Conservation (phyloP, 1,140 invertebrate species). For the Druon quercuslanigerum region DNA sequence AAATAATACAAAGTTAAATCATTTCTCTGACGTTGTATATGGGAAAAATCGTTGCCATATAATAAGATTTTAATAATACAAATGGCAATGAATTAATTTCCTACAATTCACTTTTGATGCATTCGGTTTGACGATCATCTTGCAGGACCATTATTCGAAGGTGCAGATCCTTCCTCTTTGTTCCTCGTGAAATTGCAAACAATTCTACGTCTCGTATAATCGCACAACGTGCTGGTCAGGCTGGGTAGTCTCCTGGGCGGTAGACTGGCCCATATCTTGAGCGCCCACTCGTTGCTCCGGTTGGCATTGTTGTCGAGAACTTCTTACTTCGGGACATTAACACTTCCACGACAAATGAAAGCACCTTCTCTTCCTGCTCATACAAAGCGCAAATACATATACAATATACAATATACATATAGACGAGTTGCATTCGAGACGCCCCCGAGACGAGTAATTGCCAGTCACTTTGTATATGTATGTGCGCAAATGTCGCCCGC, state of each 20-base stretch:
- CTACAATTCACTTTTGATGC: slow-evolving; percentile 18
- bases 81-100: slow-evolving; percentile 11
- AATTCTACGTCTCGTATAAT: slow-evolving; percentile 19
- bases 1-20: neutral
- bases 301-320: slow-evolving; percentile 61
- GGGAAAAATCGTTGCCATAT: no score
- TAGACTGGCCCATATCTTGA: slow-evolving; percentile 62
- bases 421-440: slow-evolving; percentile 23
- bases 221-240: no score
- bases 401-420: slow-evolving; percentile 23
- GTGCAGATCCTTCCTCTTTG: neutral
- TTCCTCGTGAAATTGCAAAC: slow-evolving; percentile 26
- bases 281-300: slow-evolving; percentile 61
- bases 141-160: slow-evolving; percentile 10
- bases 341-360: slow-evolving; percentile 66
- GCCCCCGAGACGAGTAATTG: slow-evolving; percentile 1
- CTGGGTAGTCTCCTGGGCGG: no score
- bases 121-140: slow-evolving; percentile 6
- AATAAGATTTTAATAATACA: neutral
- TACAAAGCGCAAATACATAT: slow-evolving; percentile 37
- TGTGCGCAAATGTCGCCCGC: no score
- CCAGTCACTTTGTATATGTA: no score
- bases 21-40: neutral
- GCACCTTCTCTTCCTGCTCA: slow-evolving; percentile 50
- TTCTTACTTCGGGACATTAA: slow-evolving; percentile 65